These are phyloP conservation scores for Eulemur mongoz DNA, from an alignment of 2,797 vertebrate species.

Conservation along the genomic window DNA sequence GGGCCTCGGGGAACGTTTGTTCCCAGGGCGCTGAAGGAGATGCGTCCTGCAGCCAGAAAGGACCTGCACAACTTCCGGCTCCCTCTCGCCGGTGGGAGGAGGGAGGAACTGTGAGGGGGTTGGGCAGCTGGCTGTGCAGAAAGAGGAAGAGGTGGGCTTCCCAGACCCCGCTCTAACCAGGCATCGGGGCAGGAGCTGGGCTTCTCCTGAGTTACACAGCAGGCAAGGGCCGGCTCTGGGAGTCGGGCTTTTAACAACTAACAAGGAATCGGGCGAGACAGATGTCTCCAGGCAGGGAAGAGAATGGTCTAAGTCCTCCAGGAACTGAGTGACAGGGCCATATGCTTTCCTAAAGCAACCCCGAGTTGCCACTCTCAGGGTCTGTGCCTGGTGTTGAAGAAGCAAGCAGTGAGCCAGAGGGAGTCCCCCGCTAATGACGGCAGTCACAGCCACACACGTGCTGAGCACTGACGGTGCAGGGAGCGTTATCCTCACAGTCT, in stretches of 20 bases:
- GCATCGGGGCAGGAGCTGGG: not conserved
- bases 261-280: not conserved
- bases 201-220: not conserved
- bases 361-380: not conserved
- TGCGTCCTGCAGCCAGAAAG: not conserved
- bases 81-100: too few species aligned
- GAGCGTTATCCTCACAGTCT: not conserved
- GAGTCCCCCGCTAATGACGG: not conserved
- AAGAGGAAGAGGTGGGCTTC: not conserved
- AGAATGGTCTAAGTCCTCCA: not conserved
- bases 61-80: not conserved
- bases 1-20: not conserved
- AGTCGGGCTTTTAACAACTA: not conserved
- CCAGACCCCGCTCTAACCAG: rapidly evolving
- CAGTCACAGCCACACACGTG: rapidly evolving
- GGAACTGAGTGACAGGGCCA: not conserved
- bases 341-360: not conserved
- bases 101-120: not conserved
- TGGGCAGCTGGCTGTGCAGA: not conserved
- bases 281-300: not conserved
- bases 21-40: not conserved
- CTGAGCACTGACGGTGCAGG: rapidly evolving
- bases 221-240: too few species aligned
- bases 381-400: not conserved
- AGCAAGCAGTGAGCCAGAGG: not conserved